Evolutionary conservation across 2,888 invertebrate species (phyloP), one percentile per base, ranked within the genome.

Genomic region (Pachymerium ferrugineum): DNA sequence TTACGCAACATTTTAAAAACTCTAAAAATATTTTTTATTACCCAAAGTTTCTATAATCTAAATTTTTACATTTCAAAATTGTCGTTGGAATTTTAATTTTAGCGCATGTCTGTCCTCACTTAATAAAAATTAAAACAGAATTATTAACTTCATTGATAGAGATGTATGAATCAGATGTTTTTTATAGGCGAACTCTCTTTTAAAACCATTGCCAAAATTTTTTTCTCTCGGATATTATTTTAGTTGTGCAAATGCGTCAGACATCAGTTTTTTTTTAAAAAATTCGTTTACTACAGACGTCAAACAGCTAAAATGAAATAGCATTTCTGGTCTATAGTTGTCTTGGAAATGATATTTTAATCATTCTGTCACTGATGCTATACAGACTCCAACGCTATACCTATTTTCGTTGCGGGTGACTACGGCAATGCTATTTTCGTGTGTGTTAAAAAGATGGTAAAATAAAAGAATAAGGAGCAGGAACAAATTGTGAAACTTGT

Each of bases 91-190:
- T 62, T 62, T 62, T 62, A 62, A 62, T 62, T 62, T 62, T 62
- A 62, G 62, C 62, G 22, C 12, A 25, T 62, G n/a, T 62, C 28
- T 19, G 10, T 62, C 62, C 62, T 25, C 62, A 62, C 62, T 62
- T 62, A 62, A 62, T 62, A 62, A 62, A 62, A 62, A 28, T 62
- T 28, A n/a, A 62, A 62, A 62, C 62, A 62, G n/a, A 62, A 62
- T 62, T 62, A 62, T 54, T 54, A 62, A 62, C 62, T 28, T 62
- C 62, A 62, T 62, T 62, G 62, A 62, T 62, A 28, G 62, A 12
- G 4, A 62, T 14, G 62, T 28, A 62, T 62, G 62, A 62, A 62
- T 62, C 62, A 62, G 62, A 62, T 25, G 14, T n/a, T n/a, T 62
- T 62, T 62, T 62, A 62, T 10, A 14, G 28, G 28, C 28, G 62